A percentile compares a stretch with the other conserved stretches of the same genome.
phyloP scores from a whole-genome alignment of 2,888 invertebrate genomes.

The Tolmerus cingulatus region DNA sequence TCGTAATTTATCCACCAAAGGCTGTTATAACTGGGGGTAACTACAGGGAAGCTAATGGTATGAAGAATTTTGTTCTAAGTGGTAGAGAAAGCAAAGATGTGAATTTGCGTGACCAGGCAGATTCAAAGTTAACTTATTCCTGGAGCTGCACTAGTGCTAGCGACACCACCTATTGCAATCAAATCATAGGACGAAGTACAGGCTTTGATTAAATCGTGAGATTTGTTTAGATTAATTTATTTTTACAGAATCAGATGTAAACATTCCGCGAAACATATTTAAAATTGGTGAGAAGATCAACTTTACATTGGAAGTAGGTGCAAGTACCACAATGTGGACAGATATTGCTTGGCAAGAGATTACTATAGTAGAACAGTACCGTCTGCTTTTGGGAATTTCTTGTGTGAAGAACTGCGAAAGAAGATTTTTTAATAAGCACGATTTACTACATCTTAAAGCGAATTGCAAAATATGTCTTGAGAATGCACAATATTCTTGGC shows the following conservation, averaged over 20 bases:
- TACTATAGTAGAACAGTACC: not conserved
- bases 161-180: conserved; percentile 8
- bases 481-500: not conserved
- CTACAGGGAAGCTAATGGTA: conserved; percentile 11
- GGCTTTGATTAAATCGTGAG: not conserved
- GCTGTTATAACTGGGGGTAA: conserved; percentile 40
- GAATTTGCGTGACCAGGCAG: not conserved
- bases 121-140: conserved; percentile 29
- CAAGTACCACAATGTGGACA: not conserved
- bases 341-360: conserved; percentile 35
- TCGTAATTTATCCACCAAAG: not conserved
- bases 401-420: conserved; percentile 44
- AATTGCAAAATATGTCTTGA: conserved; percentile 15
- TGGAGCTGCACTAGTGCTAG: conserved; percentile 39
- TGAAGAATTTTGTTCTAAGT: not conserved
- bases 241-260: not conserved
- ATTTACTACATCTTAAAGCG: conserved; percentile 35
- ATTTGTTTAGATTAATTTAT: not conserved
- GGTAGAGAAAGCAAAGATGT: conserved; percentile 43
- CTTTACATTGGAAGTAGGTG: conserved; percentile 8
- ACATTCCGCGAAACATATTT: conserved; percentile 26
- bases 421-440: not conserved
- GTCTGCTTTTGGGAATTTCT: not conserved
- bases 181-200: conserved; percentile 39
- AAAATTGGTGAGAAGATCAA: conserved; percentile 12